Base-by-base conservation (phyloP, 2,888 invertebrate genomes). In the Synergus japonicus region DNA sequence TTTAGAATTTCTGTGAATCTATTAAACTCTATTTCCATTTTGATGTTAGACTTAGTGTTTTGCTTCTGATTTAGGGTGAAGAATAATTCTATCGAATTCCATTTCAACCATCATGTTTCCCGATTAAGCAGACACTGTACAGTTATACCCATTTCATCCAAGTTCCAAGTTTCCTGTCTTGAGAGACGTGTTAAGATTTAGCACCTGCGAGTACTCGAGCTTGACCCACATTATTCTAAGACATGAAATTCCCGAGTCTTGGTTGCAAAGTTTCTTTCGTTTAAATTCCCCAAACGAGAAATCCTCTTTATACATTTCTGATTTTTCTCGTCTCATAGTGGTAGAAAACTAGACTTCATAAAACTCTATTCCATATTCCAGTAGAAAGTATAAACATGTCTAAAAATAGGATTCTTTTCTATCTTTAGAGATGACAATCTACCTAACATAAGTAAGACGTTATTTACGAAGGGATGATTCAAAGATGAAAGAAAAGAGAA, bases 111-210 rank as follows among this genome's bases (percentile, higher is more conserved):
- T 73, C 49, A 49, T 73, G 69, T 73, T 73, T 54, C 15, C 18
- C 67, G 67, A 64, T 64, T 64, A 64, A 64, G 15, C 37, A 64
- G 37, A 15, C 65, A 69, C 46, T 3, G 29, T 69, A 15, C 9
- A 46, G 15, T 49, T 29, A 8, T 73, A 73, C 29, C 37, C 29
- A 73, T 73, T 73, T 37, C 49, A 69, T 29, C 49, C 43, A 67
- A 67, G 67, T 69, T 69, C 22, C 12, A 22, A 60, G 60, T 29
- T 60, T 18, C 46, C 78, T 76, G 58, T 54, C 80, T 79, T 78
- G 73, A 76, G 65, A 78, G 79, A 78, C 80, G 84, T 83, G 83
- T 76, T 80, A 83, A 85, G 81, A 82, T 81, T 83, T 81, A 85
- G 78, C 83, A 80, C 79, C 84, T 79, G 80, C 83, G 80, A 79